Base-by-base conservation (phyloP, 2,888 invertebrate species). In the Pachydiplax longipennis region DNA sequence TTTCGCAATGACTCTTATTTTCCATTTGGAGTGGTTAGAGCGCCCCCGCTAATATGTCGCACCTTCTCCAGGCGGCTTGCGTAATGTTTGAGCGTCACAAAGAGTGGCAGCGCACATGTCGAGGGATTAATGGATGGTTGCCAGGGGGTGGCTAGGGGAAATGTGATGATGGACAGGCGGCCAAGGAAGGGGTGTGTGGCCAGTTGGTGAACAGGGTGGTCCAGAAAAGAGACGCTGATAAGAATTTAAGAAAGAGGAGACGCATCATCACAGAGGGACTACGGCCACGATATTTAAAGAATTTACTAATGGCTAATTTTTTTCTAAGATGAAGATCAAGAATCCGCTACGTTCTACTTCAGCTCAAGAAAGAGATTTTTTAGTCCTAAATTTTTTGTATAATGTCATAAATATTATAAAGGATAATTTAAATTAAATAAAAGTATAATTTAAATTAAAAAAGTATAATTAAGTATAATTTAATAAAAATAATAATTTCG, bases 81-180 rank as follows among this genome's bases (percentile, higher is more conserved):
- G 87, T 87, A 87, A 87, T 87, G 87, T 87, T 87, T 37, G 61
- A 87, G 87, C 87, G 87, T 87, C 87, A 87, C 61, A 87, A 87
- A 87, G 58, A 65, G 37, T 87, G 83, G 83, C 58, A 83, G 65
- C 87, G 61, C 87, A 87, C 87, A 87, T 87, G 83, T 83, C 83
- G 73, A 87, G 87, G 87, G 87, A 87, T 87, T 87, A 87, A 87
- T 87, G 87, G 87, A 61, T 87, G 61, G 37, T 12, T 61, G 87
- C 87, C 61, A 65, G 35, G 87, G 61, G 53, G 65, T n/a, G 87
- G 31, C n/a, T 12, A n/a, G 61, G 87, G 35, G 37, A 58, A 58
- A 58, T 87, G 87, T 35, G 65, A 37, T 87, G 87, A 87, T 65
- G 87, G 87, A 87, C 87, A 87, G 87, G 87, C 37, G 12, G 83